phyloP scores from a whole-genome alignment of 2,888 invertebrate genomes.

The Poecilobothrus nobilitatus region DNA sequence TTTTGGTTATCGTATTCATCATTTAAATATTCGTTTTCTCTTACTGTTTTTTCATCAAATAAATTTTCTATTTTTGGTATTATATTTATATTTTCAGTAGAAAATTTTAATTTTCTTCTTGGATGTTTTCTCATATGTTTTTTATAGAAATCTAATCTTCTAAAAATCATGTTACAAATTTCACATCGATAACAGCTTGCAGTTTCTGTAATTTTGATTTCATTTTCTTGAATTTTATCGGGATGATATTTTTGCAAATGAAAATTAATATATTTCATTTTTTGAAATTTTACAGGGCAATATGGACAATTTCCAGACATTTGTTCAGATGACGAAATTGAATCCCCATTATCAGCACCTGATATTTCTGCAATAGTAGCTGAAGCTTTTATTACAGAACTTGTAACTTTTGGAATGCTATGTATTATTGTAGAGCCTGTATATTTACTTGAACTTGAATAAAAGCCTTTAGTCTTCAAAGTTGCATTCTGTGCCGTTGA shows the following conservation, averaged over 20 bases:
- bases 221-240: background rate
- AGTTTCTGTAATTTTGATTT: background rate
- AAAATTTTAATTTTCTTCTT: background rate
- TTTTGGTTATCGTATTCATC: no score
- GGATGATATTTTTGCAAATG: background rate
- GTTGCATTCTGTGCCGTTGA: background rate
- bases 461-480: background rate
- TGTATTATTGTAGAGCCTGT: background rate
- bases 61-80: no score
- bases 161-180: background rate
- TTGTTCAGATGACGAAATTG: background rate
- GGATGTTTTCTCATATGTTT: background rate
- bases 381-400: background rate
- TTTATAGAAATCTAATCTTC: background rate
- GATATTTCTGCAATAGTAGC: background rate
- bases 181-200: background rate
- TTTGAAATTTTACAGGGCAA: background rate
- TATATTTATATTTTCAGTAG: no score
- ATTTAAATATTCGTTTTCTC: no score
- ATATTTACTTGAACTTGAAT: background rate
- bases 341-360: background rate
- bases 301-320: background rate
- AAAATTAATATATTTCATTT: constrained; percentile 1
- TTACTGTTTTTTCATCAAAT: no score
- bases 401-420: background rate